Evolutionary conservation across 2,888 invertebrate genomes (phyloP), one percentile per base, ranked within the genome.

Genomic region (Octonoba sinensis): DNA sequence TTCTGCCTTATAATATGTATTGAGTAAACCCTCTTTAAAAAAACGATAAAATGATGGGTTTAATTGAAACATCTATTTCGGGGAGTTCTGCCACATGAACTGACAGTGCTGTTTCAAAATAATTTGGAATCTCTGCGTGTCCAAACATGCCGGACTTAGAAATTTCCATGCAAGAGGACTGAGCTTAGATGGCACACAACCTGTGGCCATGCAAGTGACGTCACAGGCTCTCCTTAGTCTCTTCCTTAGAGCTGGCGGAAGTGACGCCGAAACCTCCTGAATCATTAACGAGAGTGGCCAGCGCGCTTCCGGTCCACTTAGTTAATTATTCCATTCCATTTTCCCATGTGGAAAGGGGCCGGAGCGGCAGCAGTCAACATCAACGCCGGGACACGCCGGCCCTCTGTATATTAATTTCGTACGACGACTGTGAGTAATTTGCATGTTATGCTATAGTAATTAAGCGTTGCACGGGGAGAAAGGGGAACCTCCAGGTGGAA

Each of bases 241-340:
- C 51, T 47, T 46, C 69, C 62, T 54, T 44, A 22, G 65, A 49
- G 69, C 47, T 36, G 49, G 65, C 72, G 82, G 82, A 75, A 74
- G 82, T 75, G 75, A 65, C 75, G 75, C 73, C 70, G 59, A 27
- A 65, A 24, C 44, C 70, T 77, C 70, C 82, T 76, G 76, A 82
- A 82, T 82, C 82, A 82, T 82, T 82, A 82, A 82, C 82, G 72
- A 72, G 82, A 82, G 82, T 82, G 76, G 75, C 49, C 82, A 64
- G 73, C 66, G 69, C 46, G 82, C 82, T 82, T 82, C 82, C 82
- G 82, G 82, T 82, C 76, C 82, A 82, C 82, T 82, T 82, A 82
- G 82, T 82, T 82, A 82, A 82, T 82, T 82, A 82, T 82, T 82
- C 82, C 82, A 82, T 82, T 82, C 82, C 82, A 82, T 82, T 82